These are phyloP conservation scores for Dendronephthya gigantea DNA, from an alignment of 64 coral and sea anemone genomes.

Conservation along the genomic window DNA sequence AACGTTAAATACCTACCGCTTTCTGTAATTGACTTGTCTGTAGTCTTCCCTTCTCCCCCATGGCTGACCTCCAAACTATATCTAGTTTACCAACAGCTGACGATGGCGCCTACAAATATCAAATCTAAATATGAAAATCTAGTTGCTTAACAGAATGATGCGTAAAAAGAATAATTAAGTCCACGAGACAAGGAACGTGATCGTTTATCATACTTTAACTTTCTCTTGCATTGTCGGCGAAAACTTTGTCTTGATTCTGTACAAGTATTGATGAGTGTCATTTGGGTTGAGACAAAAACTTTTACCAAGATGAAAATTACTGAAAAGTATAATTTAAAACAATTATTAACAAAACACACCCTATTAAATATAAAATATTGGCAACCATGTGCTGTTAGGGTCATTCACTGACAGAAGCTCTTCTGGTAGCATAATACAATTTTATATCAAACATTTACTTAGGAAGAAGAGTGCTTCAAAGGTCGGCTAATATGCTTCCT, in stretches of 20 bases:
- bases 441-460: too few species aligned
- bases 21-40: constrained; percentile 83
- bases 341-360: not conserved
- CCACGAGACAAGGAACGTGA: not conserved
- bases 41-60: constrained; percentile 94
- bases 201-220: not conserved
- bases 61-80: constrained; percentile 81
- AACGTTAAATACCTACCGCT: not conserved
- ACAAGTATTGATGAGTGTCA: constrained; percentile 86
- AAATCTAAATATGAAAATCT: not conserved
- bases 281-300: constrained; percentile 77
- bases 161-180: too few species aligned
- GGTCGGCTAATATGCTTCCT: too few species aligned
- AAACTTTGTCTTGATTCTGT: constrained; percentile 49
- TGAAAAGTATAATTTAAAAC: not conserved
- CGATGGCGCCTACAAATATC: not conserved
- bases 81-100: constrained; percentile 79
- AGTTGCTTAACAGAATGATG: too few species aligned
- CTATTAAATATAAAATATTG: not conserved
- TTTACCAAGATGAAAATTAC: constrained; percentile 21
- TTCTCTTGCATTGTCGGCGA: not conserved
- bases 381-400: too few species aligned
- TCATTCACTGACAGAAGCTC: too few species aligned
- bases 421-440: too few species aligned
- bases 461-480: too few species aligned